phyloP scores from a whole-genome alignment of 2,113 vertebrate genomes.

The Microcebus lehilahytsara region DNA sequence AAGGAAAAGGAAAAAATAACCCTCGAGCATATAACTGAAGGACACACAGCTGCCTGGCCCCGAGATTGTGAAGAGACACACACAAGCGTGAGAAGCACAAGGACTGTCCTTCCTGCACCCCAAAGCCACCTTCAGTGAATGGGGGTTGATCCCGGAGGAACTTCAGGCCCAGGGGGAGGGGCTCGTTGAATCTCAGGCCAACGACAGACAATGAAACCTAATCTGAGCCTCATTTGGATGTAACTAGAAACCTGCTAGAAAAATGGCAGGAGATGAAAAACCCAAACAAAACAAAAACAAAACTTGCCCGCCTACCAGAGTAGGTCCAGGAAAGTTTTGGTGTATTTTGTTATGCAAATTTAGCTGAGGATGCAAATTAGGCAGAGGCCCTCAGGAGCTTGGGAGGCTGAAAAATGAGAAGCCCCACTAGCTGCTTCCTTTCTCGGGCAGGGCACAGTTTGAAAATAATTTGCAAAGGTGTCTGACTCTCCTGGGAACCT shows the following conservation, averaged over 20 bases:
- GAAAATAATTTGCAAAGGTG: neutral
- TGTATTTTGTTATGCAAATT: constrained; percentile 74
- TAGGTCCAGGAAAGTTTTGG: constrained; percentile 60
- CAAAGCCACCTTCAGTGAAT: neutral
- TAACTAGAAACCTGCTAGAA: constrained; percentile 78
- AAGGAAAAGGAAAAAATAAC: constrained; percentile 6
- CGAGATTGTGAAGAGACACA: neutral
- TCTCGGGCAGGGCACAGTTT: neutral
- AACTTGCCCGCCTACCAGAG: constrained; percentile 17
- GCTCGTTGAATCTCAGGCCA: constrained; percentile 30
- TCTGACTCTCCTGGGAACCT: neutral
- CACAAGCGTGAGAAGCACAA: neutral
- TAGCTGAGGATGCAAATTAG: constrained; percentile 71
- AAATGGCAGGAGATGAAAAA: constrained; percentile 70
- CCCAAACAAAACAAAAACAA: constrained; percentile 67
- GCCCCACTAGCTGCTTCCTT: neutral
- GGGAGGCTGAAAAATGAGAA: neutral
- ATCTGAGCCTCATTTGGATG: constrained; percentile 77
- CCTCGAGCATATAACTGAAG: constrained; percentile 1
- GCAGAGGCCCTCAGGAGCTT: neutral
- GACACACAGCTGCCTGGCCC: neutral
- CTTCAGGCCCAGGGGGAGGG: neutral
- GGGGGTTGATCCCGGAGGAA: constrained; percentile 57
- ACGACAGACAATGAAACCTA: constrained; percentile 71
- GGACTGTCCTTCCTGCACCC: constrained; percentile 26